Percentiles rank a stretch among this genome's conserved stretches.
These are phyloP conservation scores for Drosophila kuntzei DNA, from an alignment of 2,888 invertebrate genomes.

Conservation along the genomic window DNA sequence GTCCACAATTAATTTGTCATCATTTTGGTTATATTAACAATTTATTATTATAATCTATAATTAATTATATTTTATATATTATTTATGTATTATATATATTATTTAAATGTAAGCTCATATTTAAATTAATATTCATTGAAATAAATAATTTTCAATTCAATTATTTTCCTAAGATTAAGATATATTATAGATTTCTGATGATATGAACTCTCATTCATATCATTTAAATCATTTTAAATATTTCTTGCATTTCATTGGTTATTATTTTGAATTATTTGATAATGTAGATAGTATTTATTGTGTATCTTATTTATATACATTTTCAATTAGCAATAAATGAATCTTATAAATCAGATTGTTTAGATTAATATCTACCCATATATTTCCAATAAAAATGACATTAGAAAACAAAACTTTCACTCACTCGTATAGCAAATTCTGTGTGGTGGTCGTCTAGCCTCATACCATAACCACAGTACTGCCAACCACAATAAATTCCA, in stretches of 20 bases:
- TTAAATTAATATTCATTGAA: no score
- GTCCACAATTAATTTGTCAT: background rate
- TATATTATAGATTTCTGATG: no score
- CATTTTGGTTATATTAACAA: background rate
- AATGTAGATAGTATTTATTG: no score
- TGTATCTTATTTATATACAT: background rate
- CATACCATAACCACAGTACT: conserved; percentile 59
- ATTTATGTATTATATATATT: no score
- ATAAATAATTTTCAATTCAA: no score
- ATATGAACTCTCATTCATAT: no score
- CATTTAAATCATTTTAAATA: background rate
- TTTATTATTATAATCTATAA: background rate
- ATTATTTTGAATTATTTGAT: background rate
- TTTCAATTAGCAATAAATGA: background rate
- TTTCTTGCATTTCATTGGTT: background rate
- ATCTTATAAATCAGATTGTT: background rate
- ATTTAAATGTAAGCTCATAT: background rate
- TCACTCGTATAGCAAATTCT: conserved; percentile 46
- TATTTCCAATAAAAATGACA: background rate
- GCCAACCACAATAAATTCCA: conserved; percentile 66
- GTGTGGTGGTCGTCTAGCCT: conserved; percentile 21
- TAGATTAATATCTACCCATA: background rate
- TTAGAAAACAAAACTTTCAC: conserved; percentile 26
- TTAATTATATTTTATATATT: background rate
- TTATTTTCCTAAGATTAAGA: no score